phyloP scores from a whole-genome alignment of 2,797 vertebrate species.

The Remorina albescens region DNA sequence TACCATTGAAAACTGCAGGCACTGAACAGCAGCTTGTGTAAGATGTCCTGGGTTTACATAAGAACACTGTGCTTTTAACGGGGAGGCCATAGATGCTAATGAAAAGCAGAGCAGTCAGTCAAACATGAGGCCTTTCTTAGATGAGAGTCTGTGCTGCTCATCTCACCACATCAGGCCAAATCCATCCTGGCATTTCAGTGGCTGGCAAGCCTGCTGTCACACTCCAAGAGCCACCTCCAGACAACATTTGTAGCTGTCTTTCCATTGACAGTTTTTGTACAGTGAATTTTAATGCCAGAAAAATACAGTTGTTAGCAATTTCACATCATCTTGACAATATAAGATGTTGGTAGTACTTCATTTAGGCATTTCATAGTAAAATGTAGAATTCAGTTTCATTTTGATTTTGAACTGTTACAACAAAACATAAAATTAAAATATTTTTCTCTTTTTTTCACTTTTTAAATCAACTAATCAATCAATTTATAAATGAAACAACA shows the following conservation, averaged over 20 bases:
- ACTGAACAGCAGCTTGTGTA: conserved; percentile 44
- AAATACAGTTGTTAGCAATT: neutral
- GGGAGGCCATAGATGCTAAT: conserved; percentile 47
- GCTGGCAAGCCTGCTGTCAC: conserved; percentile 50
- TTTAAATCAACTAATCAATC: no score
- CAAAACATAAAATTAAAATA: no score
- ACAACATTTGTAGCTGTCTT: conserved; percentile 34
- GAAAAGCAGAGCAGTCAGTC: conserved; percentile 56
- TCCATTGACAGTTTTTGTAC: neutral
- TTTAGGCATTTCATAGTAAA: no score
- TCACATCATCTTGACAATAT: neutral
- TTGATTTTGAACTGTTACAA: neutral
- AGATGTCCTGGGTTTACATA: conserved; percentile 39
- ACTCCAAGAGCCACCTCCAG: conserved; percentile 40
- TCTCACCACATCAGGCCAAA: conserved; percentile 75
- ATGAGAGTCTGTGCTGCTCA: conserved; percentile 48
- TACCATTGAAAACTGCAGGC: conserved; percentile 46
- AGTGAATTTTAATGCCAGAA: neutral
- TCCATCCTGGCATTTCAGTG: conserved; percentile 64
- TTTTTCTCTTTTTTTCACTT: no score
- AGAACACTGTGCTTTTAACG: conserved; percentile 34
- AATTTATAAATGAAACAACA: neutral
- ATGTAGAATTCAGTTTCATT: neutral
- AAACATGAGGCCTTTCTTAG: conserved; percentile 45
- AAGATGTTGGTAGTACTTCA: no score